A percentile compares a stretch with the other conserved stretches of the same genome.
These are phyloP conservation scores for Phymatocera aterrima DNA, from an alignment of 2,888 invertebrate genomes.

Conservation along the genomic window DNA sequence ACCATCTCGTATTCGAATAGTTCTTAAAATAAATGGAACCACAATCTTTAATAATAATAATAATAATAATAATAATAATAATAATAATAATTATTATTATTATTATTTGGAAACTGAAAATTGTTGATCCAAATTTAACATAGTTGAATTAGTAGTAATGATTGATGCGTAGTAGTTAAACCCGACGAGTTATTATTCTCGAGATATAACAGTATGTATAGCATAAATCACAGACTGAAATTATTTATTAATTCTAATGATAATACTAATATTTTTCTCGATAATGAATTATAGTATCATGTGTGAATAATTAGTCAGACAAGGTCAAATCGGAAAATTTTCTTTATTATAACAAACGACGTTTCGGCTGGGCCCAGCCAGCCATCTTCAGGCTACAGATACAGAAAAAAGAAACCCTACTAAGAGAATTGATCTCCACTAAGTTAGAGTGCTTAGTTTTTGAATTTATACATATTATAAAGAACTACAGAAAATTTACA, in stretches of 20 bases:
- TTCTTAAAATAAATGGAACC: conserved; percentile 11
- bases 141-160: too few relatives aligned
- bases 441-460: too few relatives aligned
- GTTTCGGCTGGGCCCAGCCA: too few relatives aligned
- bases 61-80: neutral
- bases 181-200: neutral
- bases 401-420: too few relatives aligned
- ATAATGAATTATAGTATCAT: conserved; percentile 17
- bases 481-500: too few relatives aligned
- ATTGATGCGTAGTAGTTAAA: neutral
- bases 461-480: too few relatives aligned
- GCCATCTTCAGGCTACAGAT: too few relatives aligned
- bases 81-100: neutral
- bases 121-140: conserved; percentile 2
- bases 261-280: conserved; percentile 24
- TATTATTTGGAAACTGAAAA: neutral
- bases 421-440: too few relatives aligned
- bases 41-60: neutral
- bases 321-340: too few relatives aligned
- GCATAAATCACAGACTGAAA: conserved; percentile 45
- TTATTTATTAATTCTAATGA: conserved; percentile 31
- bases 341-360: too few relatives aligned
- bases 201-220: conserved; percentile 21
- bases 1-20: conserved; percentile 16
- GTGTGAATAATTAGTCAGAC: too few relatives aligned